These are phyloP conservation scores for Solen grandis DNA, from an alignment of 1,140 invertebrate genomes.

Conservation along the genomic window DNA sequence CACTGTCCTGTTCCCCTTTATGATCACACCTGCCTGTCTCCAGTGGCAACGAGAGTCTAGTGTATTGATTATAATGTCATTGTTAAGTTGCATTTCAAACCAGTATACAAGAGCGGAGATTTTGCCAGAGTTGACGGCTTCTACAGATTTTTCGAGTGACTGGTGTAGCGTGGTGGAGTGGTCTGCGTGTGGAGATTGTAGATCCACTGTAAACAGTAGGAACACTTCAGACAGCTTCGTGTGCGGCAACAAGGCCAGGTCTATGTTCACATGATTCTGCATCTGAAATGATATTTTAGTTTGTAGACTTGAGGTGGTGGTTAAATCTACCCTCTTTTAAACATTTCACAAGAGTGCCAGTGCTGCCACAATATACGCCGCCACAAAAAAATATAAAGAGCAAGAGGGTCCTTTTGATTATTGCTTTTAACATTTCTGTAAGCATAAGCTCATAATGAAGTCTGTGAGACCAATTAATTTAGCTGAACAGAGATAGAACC, in stretches of 20 bases:
- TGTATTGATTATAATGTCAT: slow-evolving; percentile 57
- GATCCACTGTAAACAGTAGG: slow-evolving; percentile 69
- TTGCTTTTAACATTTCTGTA: too few relatives aligned
- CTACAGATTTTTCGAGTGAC: slow-evolving; percentile 56
- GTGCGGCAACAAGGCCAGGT: slow-evolving; percentile 71
- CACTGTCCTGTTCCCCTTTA: slow-evolving; percentile 54
- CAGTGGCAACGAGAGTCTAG: slow-evolving; percentile 68
- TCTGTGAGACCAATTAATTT: too few relatives aligned
- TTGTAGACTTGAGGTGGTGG: background rate
- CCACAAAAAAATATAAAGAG: background rate
- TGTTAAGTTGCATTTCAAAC: slow-evolving; percentile 72
- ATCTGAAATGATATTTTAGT: slow-evolving; percentile 66
- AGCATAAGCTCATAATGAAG: too few relatives aligned
- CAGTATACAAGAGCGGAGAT: slow-evolving; percentile 75
- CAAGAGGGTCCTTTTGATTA: background rate
- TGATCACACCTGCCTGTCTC: slow-evolving; percentile 76
- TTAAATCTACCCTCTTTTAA: background rate
- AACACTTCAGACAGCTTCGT: slow-evolving; percentile 69
- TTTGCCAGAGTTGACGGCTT: slow-evolving; percentile 61
- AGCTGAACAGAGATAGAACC: too few relatives aligned
- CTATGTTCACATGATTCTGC: slow-evolving; percentile 73
- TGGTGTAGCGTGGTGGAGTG: slow-evolving; percentile 50
- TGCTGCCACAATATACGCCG: too few relatives aligned
- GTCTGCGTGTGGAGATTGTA: slow-evolving; percentile 1
- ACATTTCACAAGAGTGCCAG: background rate